Conservation (phyloP, 1,140 invertebrate species). For the Oncopodura yosiiana region DNA sequence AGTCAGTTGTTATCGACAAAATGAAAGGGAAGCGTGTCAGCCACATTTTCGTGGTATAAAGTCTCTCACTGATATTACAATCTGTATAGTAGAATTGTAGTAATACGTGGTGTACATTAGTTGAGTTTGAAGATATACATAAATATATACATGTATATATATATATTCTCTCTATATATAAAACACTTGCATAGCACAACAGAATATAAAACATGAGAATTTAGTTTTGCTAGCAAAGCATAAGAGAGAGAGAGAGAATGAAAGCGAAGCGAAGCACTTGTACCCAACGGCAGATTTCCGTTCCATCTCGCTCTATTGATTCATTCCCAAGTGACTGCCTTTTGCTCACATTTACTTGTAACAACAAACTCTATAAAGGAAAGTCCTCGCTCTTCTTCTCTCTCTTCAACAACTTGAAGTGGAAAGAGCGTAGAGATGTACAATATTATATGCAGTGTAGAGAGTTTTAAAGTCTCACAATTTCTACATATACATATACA, state of each 20-base stretch:
- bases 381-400: background rate
- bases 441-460: no score
- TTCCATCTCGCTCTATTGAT: conserved; percentile 10
- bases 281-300: conserved; percentile 6
- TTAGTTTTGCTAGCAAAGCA: background rate
- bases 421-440: no score
- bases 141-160: no score
- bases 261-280: background rate
- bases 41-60: conserved; percentile 5
- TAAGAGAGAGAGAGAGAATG: background rate
- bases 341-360: conserved; percentile 7
- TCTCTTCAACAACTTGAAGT: no score
- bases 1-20: background rate
- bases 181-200: no score
- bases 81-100: no score
- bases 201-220: no score
- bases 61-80: background rate
- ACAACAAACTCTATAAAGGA: background rate
- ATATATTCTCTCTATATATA: no score
- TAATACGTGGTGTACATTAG: no score
- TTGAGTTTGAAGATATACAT: no score
- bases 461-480: no score
- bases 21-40: conserved; percentile 4
- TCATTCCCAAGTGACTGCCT: conserved; percentile 9
- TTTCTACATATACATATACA: no score